Evolutionary conservation across 1,140 invertebrate species (phyloP), one percentile per base, ranked within the genome.

Genomic region (Tetragonula clypearis): DNA sequence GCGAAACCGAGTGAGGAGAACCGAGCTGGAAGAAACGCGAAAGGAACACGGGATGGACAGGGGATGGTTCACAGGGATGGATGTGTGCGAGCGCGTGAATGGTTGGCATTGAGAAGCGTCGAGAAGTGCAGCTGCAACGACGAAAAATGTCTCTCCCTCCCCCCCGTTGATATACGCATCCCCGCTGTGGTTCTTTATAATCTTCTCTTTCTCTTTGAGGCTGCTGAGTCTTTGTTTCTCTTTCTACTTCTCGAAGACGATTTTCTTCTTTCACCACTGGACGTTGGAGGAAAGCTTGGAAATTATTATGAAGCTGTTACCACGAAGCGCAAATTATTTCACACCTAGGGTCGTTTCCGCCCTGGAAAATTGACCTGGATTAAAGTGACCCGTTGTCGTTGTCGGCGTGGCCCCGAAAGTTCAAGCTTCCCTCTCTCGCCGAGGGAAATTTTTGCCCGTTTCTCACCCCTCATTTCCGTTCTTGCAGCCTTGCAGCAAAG

Each of bases 81-180:
- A 77, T 81, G 23, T n/a, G 30, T 55, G 23, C 23, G 23, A 19
- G 19, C 80, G 15, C 73, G 85, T 91, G 91, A 92, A 92, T 91
- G 88, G 86, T 68, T 84, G 75, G 82, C 87, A 91, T 91, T 91
- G 85, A 90, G 73, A 49, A 87, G 85, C 84, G 69, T 65, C 66
- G 66, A 74, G 76, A 77, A 82, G 79, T 53, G 73, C 78, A 78
- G 88, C 82, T 84, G 82, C 82, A 71, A 9, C 55, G 82, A 41
- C 56, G 53, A 21, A 84, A 84, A 84, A 84, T 79, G 62, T 84
- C 79, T 66, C 65, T 41, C 41, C 41, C 41, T 8, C 41, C 41
- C 41, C 41, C 41, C 41, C 65, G 26, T 71, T 79, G n/a, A 78
- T 71, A 71, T 71, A 69, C 35, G 23, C 35, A 62, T 49, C 49